phyloP scores from a whole-genome alignment of 2,888 invertebrate species.

The Congeria kusceri region DNA sequence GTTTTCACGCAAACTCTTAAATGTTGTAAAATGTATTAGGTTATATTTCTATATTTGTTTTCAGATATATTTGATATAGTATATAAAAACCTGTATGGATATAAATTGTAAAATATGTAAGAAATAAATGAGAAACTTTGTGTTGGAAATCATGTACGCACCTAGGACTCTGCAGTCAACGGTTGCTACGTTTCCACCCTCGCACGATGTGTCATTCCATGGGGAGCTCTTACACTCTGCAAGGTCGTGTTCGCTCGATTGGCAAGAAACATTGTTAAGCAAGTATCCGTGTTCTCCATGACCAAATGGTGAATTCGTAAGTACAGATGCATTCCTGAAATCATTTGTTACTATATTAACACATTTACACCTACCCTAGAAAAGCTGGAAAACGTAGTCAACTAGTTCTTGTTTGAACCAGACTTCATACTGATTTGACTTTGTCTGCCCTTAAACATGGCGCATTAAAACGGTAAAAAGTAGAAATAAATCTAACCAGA shows the following conservation, averaged over 20 bases:
- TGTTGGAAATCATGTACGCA: background rate
- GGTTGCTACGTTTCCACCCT: background rate
- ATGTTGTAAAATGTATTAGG: too few relatives aligned
- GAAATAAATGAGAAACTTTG: too few relatives aligned
- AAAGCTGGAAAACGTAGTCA: background rate
- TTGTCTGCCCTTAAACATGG: too few relatives aligned
- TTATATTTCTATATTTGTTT: too few relatives aligned
- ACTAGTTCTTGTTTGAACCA: background rate
- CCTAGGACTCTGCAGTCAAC: background rate
- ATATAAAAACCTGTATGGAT: too few relatives aligned
- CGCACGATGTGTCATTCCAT: background rate
- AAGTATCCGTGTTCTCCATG: background rate
- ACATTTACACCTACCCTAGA: background rate
- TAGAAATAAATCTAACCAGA: background rate
- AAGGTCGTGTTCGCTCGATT: background rate
- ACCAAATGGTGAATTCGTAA: background rate
- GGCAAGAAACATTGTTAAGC: background rate
- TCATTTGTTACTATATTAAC: too few relatives aligned
- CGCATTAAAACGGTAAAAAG: too few relatives aligned
- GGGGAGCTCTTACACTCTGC: background rate
- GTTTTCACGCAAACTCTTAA: too few relatives aligned
- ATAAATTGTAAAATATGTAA: too few relatives aligned
- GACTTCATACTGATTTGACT: background rate
- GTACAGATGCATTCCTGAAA: constrained; percentile 4
- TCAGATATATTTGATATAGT: too few relatives aligned